A percentile compares a stretch with the other conserved stretches of the same genome.
phyloP scores from a whole-genome alignment of 1,140 invertebrate species.

The Sweltsa coloradensis region DNA sequence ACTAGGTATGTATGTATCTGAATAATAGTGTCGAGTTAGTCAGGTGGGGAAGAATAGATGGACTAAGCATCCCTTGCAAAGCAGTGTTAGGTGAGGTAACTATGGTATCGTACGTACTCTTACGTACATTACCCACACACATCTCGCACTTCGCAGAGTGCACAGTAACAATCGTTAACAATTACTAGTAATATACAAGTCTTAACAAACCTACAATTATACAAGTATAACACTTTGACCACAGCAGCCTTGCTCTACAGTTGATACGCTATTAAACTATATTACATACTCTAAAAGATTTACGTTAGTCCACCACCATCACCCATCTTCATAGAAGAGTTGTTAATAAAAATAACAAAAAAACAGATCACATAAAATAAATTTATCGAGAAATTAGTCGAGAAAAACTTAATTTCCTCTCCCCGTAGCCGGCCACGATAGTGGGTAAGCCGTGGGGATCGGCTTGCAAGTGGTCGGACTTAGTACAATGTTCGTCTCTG shows the following conservation, averaged over 20 bases:
- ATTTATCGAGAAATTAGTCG: conserved; percentile 5
- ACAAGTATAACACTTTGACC: conserved; percentile 14
- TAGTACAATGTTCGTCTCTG: no score
- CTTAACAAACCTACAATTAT: conserved; percentile 14
- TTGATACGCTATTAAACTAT: conserved; percentile 3
- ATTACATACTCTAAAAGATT: background rate
- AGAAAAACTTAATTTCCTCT: no score
- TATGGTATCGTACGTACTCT: conserved; percentile 3
- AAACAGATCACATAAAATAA: conserved; percentile 2
- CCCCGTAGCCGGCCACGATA: no score
- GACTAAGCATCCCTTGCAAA: conserved; percentile 11
- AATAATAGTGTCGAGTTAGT: background rate
- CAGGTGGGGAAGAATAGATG: background rate
- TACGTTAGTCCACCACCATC: conserved; percentile 14
- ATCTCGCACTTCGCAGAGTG: conserved; percentile 10
- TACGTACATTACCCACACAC: conserved; percentile 4
- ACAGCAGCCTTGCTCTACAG: conserved; percentile 15
- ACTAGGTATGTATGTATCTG: background rate
- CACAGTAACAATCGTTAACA: conserved; percentile 11
- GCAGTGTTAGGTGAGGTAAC: conserved; percentile 8
- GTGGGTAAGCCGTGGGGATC: no score
- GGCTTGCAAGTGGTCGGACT: no score
- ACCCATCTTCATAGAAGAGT: conserved; percentile 10
- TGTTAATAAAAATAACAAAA: conserved; percentile 14
- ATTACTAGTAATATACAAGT: conserved; percentile 11